Evolutionary conservation across 2,113 vertebrate species (phyloP).

Genomic region (Peromyscus leucopus): DNA sequence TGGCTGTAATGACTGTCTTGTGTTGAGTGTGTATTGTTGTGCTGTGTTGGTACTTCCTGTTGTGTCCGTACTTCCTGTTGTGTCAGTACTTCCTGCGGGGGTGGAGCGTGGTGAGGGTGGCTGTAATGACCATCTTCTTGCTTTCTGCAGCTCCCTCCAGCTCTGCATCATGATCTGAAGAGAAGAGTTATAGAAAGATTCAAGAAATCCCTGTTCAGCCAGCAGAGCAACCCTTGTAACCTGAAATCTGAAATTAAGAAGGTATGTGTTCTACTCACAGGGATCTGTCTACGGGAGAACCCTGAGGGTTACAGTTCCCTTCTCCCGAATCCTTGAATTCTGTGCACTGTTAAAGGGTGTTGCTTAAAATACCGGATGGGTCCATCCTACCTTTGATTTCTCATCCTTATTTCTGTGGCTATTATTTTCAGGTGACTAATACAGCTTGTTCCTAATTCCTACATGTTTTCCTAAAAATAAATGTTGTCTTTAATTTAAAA

Average conservation of each 20-base stretch:
- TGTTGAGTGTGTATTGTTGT: background rate
- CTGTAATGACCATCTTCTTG: slow-evolving; percentile 70
- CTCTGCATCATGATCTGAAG: slow-evolving; percentile 89
- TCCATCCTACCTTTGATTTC: background rate
- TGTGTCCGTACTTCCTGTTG: background rate
- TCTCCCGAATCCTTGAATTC: background rate
- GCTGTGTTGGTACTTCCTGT: background rate
- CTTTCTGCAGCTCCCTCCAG: slow-evolving; percentile 91
- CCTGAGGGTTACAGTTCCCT: background rate
- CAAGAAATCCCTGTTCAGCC: slow-evolving; percentile 94
- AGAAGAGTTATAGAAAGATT: slow-evolving; percentile 91
- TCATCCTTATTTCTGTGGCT: slow-evolving; percentile 6
- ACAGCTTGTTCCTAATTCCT: background rate
- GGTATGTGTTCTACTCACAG: slow-evolving; percentile 79
- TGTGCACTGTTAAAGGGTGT: background rate
- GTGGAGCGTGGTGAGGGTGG: background rate
- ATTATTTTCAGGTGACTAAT: background rate
- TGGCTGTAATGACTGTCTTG: slow-evolving; percentile 28
- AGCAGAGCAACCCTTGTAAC: slow-evolving; percentile 90
- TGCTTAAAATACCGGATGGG: background rate
- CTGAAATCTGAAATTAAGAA: slow-evolving; percentile 95
- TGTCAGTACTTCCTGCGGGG: background rate
- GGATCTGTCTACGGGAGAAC: background rate
- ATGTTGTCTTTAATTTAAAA: background rate
- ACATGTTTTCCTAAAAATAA: slow-evolving; percentile 25